Evolutionary conservation across 2,888 invertebrate species (phyloP).

Genomic region (Drosophila aldrichi): DNA sequence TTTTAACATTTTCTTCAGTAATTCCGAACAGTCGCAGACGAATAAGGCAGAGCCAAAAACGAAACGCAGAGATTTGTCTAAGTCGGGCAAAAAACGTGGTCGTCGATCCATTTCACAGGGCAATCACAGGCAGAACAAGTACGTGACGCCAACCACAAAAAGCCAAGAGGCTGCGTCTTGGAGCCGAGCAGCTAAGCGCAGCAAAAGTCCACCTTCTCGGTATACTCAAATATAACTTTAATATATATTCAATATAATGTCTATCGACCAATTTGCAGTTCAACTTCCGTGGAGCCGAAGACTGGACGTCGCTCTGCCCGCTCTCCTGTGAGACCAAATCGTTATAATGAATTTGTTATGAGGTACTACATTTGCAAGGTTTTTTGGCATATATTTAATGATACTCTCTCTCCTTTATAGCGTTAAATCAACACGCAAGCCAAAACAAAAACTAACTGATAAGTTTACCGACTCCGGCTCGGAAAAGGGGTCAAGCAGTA

Average conservation of each 20-base stretch:
- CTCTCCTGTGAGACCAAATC: constrained; percentile 37
- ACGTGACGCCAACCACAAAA: neutral
- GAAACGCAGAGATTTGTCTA: neutral
- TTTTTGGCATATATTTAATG: neutral
- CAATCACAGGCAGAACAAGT: neutral
- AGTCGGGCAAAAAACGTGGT: constrained; percentile 14
- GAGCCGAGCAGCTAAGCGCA: neutral
- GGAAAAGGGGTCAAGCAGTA: neutral
- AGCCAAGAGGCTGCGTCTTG: neutral
- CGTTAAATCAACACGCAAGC: constrained; percentile 1
- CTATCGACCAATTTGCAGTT: neutral
- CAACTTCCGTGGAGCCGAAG: constrained; percentile 38
- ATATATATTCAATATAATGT: neutral
- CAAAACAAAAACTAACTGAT: constrained; percentile 14
- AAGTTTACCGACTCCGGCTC: neutral
- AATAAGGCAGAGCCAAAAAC: neutral
- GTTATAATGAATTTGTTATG: constrained; percentile 41
- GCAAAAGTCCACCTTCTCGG: constrained; percentile 27
- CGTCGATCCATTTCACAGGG: constrained; percentile 62
- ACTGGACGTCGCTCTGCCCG: constrained; percentile 55
- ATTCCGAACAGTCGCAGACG: neutral
- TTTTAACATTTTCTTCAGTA: neutral
- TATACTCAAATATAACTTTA: neutral
- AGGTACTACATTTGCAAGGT: constrained; percentile 22
- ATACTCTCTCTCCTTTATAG: neutral